A percentile compares a stretch with the other conserved stretches of the same genome.
Evolutionary conservation across 2,888 invertebrate genomes (phyloP).

Genomic region (Galerucella nymphaeae): DNA sequence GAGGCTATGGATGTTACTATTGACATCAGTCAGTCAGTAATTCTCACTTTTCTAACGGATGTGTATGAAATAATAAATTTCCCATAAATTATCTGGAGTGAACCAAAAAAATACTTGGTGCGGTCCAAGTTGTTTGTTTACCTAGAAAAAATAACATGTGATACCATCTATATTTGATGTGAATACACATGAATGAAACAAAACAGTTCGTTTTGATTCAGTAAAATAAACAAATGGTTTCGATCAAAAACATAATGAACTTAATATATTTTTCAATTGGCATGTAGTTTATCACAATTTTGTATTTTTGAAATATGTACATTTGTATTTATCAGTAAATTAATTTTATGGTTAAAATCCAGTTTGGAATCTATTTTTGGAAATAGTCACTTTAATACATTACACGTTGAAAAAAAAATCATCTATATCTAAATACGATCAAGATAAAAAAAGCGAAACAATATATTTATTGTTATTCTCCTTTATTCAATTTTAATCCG

Average conservation of each 20-base stretch:
- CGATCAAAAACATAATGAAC: neutral
- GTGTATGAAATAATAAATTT: no score
- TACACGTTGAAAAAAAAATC: neutral
- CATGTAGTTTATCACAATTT: neutral
- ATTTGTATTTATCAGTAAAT: slow-evolving; percentile 1
- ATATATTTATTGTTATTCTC: neutral
- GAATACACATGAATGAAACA: no score
- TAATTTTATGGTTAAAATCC: neutral
- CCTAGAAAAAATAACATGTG: no score
- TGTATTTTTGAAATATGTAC: slow-evolving; percentile 1
- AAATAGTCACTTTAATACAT: neutral
- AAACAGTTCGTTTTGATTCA: no score
- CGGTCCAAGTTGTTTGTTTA: no score
- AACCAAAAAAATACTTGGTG: no score
- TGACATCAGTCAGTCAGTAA: no score
- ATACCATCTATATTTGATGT: no score
- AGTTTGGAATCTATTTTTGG: neutral
- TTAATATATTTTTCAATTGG: neutral
- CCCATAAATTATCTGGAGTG: no score
- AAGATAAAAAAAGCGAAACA: neutral
- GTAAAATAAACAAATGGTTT: neutral
- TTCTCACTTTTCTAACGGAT: no score
- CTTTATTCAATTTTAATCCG: no score
- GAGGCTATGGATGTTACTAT: no score
- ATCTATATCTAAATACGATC: neutral